Evolutionary conservation across 2,888 invertebrate genomes (phyloP).

Genomic region (Rhingia rostrata): DNA sequence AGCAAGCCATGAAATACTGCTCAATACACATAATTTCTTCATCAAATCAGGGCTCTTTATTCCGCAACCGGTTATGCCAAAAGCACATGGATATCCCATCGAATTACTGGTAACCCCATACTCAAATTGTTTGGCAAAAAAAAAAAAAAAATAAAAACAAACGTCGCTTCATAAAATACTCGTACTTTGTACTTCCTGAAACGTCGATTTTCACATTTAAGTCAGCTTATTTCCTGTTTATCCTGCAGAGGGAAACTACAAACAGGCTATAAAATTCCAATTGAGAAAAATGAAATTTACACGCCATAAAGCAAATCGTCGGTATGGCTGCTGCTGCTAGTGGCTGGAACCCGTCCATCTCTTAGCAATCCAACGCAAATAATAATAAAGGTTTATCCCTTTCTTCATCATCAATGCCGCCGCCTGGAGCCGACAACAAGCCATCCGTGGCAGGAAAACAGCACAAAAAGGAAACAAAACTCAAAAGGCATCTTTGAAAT

Average conservation of each 20-base stretch:
- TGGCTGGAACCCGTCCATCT: slow-evolving; percentile 39
- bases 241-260: slow-evolving; percentile 62
- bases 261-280: slow-evolving; percentile 73
- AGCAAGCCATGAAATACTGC: no score
- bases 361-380: slow-evolving; percentile 49
- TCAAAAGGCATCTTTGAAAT: slow-evolving; percentile 44
- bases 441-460: slow-evolving; percentile 17
- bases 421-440: slow-evolving; percentile 34
- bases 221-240: slow-evolving; percentile 73
- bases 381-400: slow-evolving; percentile 70
- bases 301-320: slow-evolving; percentile 73
- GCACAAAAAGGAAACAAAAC: slow-evolving; percentile 19
- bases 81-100: no score
- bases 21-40: no score
- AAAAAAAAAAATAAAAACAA: slow-evolving; percentile 22
- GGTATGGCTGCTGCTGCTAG: slow-evolving; percentile 42
- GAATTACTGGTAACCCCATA: no score
- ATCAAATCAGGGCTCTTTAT: no score
- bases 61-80: no score
- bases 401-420: slow-evolving; percentile 41
- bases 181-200: slow-evolving; percentile 66
- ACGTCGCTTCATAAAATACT: slow-evolving; percentile 55
- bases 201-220: slow-evolving; percentile 69
- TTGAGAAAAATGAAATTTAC: slow-evolving; percentile 74
- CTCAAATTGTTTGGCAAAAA: no score